Conservation (phyloP, 1,140 invertebrate species). For the Nylanderia fulva region DNA sequence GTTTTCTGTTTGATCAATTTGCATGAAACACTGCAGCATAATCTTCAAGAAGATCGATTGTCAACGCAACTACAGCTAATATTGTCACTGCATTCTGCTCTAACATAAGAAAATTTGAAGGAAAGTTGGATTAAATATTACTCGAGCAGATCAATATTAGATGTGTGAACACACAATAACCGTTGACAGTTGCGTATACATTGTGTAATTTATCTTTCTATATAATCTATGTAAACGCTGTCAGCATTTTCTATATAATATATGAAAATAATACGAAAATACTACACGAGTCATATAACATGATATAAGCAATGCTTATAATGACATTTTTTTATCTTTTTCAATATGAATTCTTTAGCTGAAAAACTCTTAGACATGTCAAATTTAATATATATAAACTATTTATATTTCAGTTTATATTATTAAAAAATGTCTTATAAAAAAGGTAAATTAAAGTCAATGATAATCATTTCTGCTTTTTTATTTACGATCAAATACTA, state of each 20-base stretch:
- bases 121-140: slow-evolving; percentile 26
- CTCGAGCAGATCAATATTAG: background rate
- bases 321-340: background rate
- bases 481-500: background rate
- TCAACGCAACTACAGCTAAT: slow-evolving; percentile 3
- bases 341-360: background rate
- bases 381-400: background rate
- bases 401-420: background rate
- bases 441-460: background rate
- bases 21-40: background rate
- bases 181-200: background rate
- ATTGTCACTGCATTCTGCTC: slow-evolving; percentile 15
- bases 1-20: background rate
- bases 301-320: background rate
- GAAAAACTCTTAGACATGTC: background rate
- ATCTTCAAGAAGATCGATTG: background rate
- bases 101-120: slow-evolving; percentile 9
- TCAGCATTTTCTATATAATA: slow-evolving; percentile 11
- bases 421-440: background rate
- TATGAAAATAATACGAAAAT: slow-evolving; percentile 27
- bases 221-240: slow-evolving; percentile 23
- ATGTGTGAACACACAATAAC: slow-evolving; percentile 23
- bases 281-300: background rate
- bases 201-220: slow-evolving; percentile 4
- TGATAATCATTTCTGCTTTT: background rate